Conservation (phyloP, 2,888 invertebrate genomes). For the Digitonthophagus gazella region DNA sequence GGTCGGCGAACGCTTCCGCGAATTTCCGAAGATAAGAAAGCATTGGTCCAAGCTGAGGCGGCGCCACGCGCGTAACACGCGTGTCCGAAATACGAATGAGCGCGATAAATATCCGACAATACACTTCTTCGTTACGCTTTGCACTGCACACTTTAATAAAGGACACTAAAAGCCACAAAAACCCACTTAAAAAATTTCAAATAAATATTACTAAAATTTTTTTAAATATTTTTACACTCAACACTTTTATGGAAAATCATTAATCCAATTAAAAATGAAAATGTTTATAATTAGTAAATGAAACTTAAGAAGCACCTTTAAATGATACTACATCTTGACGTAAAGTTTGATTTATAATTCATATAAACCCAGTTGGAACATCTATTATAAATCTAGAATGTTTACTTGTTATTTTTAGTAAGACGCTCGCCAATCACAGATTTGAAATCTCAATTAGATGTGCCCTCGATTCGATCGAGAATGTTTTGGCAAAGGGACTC, state of each 20-base stretch:
- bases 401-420: background rate
- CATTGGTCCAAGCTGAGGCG: background rate
- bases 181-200: no score
- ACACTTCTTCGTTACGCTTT: background rate
- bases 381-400: background rate
- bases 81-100: background rate
- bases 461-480: background rate
- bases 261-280: no score
- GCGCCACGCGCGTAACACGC: constrained; percentile 4
- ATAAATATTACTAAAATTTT: no score
- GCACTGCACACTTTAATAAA: background rate
- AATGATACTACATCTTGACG: background rate
- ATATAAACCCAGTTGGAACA: background rate
- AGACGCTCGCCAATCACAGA: background rate
- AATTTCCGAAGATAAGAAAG: constrained; percentile 27
- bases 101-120: background rate
- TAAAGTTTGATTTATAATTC: background rate
- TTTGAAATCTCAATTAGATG: background rate
- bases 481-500: background rate
- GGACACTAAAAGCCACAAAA: no score
- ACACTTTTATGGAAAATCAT: no score
- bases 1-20: constrained; percentile 25
- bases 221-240: no score
- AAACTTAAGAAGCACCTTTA: no score
- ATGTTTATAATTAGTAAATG: no score